Percentiles rank a stretch among this genome's conserved stretches.
Conservation (phyloP, 1,140 invertebrate species). For the Penaeus japonicus region DNA sequence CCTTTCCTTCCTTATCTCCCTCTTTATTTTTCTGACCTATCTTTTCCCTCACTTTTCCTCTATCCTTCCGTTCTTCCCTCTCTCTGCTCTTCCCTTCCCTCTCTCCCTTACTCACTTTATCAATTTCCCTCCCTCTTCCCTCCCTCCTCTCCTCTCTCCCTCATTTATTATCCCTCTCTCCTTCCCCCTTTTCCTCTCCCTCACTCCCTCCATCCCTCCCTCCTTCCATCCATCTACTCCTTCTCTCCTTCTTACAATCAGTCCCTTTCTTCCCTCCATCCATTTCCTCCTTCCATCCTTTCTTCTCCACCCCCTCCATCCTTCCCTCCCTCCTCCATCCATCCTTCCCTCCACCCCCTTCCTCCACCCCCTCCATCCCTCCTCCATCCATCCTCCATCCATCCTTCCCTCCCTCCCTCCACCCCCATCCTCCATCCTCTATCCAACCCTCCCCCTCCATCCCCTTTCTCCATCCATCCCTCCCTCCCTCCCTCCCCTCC, state of each 20-base stretch:
- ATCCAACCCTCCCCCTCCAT: not conserved
- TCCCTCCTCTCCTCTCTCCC: not conserved
- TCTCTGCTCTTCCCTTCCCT: not conserved
- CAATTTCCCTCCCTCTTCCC: not conserved
- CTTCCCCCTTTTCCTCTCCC: not conserved
- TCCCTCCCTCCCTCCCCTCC: not conserved
- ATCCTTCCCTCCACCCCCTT: not conserved
- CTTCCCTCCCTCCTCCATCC: not conserved
- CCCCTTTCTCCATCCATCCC: not conserved
- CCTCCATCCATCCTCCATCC: not conserved
- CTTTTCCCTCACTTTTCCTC: not conserved
- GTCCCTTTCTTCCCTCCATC: not conserved
- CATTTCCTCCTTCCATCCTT: not conserved
- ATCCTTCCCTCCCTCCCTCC: not conserved
- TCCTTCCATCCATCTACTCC: not conserved
- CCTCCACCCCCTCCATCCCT: not conserved
- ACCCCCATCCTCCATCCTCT: not conserved
- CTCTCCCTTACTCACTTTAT: not conserved
- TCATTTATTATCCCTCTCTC: not conserved
- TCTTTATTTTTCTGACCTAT: too few relatives aligned
- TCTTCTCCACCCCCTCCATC: not conserved
- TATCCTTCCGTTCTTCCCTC: not conserved
- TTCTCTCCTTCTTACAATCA: not conserved
- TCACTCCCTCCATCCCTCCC: not conserved
- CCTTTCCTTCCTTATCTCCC: not conserved